Evolutionary conservation across 2,113 vertebrate genomes (phyloP).

Genomic region (Ranitomeya variabilis): DNA sequence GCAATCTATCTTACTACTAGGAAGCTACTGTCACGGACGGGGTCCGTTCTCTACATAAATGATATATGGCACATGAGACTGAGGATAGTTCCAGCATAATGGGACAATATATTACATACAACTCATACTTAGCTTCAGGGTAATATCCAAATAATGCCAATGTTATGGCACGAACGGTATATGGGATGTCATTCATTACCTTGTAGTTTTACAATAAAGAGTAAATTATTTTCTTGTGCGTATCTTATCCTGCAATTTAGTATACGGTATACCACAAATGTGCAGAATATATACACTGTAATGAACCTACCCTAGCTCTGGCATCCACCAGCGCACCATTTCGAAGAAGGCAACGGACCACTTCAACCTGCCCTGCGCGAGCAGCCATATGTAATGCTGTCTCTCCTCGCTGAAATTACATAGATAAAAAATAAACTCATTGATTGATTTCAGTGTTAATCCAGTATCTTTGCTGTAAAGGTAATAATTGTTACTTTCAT

Average conservation of each 20-base stretch:
- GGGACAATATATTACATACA: neutral
- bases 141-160: neutral
- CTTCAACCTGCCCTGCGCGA: conserved; percentile 95
- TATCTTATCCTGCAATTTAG: neutral
- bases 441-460: neutral
- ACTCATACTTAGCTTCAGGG: neutral
- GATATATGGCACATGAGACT: neutral
- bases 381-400: conserved; percentile 96
- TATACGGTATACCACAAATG: neutral
- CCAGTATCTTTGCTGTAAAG: neutral
- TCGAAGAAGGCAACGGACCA: conserved; percentile 93
- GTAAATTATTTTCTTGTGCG: neutral
- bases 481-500: neutral
- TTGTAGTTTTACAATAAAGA: neutral
- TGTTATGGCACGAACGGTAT: neutral
- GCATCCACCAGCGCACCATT: conserved; percentile 95
- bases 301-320: conserved; percentile 87
- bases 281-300: neutral
- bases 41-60: neutral
- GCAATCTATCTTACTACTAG: neutral
- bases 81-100: too few species aligned
- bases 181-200: neutral
- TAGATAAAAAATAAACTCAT: conserved; percentile 41
- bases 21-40: neutral
- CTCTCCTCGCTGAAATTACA: conserved; percentile 87